These are phyloP conservation scores for Bellardia bayeri DNA, from an alignment of 2,888 invertebrate species.

Conservation along the genomic window DNA sequence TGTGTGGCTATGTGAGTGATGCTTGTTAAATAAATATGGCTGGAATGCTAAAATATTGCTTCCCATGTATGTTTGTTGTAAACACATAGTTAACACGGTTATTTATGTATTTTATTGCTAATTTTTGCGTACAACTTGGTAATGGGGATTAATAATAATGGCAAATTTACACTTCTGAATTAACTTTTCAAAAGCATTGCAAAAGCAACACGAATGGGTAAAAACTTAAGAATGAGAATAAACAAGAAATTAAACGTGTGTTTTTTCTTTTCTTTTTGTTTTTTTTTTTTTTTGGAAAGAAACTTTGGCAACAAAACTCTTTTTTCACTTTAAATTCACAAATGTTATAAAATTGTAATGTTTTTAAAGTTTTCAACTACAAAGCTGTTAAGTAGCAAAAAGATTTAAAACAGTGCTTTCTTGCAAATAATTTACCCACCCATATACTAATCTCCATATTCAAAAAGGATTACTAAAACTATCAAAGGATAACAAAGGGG, in stretches of 20 bases:
- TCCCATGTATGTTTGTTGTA: conserved; percentile 1
- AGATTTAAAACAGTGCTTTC: too few species aligned
- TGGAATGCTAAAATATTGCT: conserved; percentile 21
- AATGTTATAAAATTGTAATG: neutral
- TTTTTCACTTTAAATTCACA: neutral
- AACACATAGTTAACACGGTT: conserved; percentile 47
- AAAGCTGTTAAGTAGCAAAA: too few species aligned
- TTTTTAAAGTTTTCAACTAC: neutral
- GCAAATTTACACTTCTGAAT: conserved; percentile 26
- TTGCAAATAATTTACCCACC: too few species aligned
- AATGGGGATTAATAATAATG: conserved; percentile 37
- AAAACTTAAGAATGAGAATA: neutral
- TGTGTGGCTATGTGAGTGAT: neutral
- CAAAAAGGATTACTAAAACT: too few species aligned
- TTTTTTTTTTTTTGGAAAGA: neutral
- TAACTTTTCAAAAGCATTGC: neutral
- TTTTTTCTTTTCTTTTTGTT: too few species aligned
- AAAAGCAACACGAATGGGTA: neutral
- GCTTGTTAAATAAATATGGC: conserved; percentile 35
- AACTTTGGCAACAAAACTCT: conserved; percentile 3
- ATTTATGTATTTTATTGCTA: conserved; percentile 47
- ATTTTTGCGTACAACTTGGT: conserved; percentile 28
- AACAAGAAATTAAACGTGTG: neutral
- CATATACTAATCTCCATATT: too few species aligned
- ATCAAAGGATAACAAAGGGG: too few species aligned